These are phyloP conservation scores for Miniopterus natalensis DNA, from an alignment of 2,113 vertebrate genomes.

Conservation along the genomic window DNA sequence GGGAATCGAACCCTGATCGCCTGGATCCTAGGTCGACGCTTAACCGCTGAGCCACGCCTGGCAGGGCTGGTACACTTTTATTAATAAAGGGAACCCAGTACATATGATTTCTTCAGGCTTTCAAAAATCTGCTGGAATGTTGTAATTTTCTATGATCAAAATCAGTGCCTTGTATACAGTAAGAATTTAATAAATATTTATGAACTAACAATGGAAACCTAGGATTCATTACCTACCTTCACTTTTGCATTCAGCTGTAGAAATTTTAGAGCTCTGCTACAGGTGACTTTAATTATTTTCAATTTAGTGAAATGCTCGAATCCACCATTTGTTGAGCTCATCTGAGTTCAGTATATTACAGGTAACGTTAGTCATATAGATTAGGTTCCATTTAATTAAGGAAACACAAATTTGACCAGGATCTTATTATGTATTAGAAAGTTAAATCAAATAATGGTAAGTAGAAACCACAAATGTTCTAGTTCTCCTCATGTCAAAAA, in stretches of 20 bases:
- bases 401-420: neutral
- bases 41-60: too few species aligned
- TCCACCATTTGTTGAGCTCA: neutral
- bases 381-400: neutral
- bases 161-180: neutral
- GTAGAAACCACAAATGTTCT: neutral
- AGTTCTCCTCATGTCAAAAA: neutral
- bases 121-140: neutral
- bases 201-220: neutral
- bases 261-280: neutral
- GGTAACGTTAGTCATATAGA: neutral
- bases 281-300: neutral
- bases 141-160: neutral
- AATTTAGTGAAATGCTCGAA: neutral
- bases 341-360: neutral
- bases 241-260: neutral
- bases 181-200: neutral
- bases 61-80: too few species aligned
- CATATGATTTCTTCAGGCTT: neutral
- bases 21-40: too few species aligned
- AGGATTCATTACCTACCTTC: neutral
- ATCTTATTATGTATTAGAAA: neutral
- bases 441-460: neutral
- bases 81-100: neutral
- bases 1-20: too few species aligned